Evolutionary conservation across 2,888 invertebrate genomes (phyloP).

Genomic region (Drosophila niveifrons): DNA sequence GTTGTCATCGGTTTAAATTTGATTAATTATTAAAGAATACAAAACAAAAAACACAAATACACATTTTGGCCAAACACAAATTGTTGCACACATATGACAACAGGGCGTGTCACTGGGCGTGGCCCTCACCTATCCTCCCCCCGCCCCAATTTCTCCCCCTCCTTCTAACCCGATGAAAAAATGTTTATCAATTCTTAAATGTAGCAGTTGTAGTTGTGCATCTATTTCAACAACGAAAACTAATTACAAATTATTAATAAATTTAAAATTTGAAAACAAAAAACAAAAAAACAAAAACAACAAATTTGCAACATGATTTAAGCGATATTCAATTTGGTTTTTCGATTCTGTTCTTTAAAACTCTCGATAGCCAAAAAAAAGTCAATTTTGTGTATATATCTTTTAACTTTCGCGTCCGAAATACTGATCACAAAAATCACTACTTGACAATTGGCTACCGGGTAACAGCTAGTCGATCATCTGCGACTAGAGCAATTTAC

Average conservation of each 20-base stretch:
- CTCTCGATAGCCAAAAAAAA: constrained; percentile 2
- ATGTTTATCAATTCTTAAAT: constrained; percentile 59
- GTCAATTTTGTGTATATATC: neutral
- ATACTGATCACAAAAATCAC: neutral
- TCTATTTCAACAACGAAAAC: constrained; percentile 74
- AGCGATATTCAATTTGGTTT: constrained; percentile 8
- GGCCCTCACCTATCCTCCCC: constrained; percentile 15
- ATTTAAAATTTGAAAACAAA: constrained; percentile 14
- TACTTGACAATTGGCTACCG: neutral
- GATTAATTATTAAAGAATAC: constrained; percentile 46
- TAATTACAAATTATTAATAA: constrained; percentile 66
- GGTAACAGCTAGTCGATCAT: constrained; percentile 19
- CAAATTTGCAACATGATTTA: constrained; percentile 22
- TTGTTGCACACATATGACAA: constrained; percentile 75
- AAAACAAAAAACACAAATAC: constrained; percentile 19
- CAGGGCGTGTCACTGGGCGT: constrained; percentile 55
- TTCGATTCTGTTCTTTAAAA: constrained; percentile 3
- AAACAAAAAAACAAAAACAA: neutral
- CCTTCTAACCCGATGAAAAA: constrained; percentile 19
- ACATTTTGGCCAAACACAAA: constrained; percentile 70
- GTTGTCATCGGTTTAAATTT: constrained; percentile 77
- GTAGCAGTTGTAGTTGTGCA: constrained; percentile 64
- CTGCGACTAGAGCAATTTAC: constrained; percentile 1
- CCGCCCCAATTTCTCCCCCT: constrained; percentile 8
- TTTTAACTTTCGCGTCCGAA: neutral